Evolutionary conservation across 2,113 vertebrate species (phyloP), one percentile per base, ranked within the genome.

Genomic region (Rallus limicola): DNA sequence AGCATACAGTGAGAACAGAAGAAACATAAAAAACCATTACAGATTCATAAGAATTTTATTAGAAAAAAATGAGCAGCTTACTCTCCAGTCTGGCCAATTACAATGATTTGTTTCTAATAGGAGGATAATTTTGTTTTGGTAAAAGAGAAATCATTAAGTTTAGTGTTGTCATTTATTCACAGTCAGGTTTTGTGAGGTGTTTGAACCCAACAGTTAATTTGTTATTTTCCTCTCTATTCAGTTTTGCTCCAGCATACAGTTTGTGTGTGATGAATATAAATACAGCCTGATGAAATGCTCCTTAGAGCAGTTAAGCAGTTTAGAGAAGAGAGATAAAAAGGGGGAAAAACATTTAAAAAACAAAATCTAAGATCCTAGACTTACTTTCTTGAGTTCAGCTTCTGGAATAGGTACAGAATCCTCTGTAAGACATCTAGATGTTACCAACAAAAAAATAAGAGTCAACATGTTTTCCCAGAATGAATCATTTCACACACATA

Each of bases 71-170:
- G 1, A 93, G 46, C 77, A 60, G 24, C 29, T 89, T 60, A 36
- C n/a, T 88, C 16, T 89, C 13, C 31, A 75, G 34, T 38, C 46
- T 82, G 72, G 53, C 77, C 74, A 82, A 92, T 96, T 93, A 93
- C 21, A 62, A 42, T 53, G 71, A 82, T 86, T 95, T 96, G 34
- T 88, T 92, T 83, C 79, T 80, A 94, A 94, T 62, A 88, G 26
- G 13, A 48, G 26, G 63, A 65, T 65, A 76, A 94, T 93, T 91
- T 76, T 69, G 62, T 80, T 88, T 82, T 40, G 26, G 6, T 62
- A 31, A 90, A 90, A 93, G 71, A 70, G 38, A 60, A 95, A 38
- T 10, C 1, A 0, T 88, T 76, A 68, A 50, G 23, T 84, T 94
- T 86, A 87, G 19, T 59, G 64, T 14, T 89, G 64, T 60, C 77